Conservation (phyloP, 2,113 vertebrate genomes). For the Antigone vipio region DNA sequence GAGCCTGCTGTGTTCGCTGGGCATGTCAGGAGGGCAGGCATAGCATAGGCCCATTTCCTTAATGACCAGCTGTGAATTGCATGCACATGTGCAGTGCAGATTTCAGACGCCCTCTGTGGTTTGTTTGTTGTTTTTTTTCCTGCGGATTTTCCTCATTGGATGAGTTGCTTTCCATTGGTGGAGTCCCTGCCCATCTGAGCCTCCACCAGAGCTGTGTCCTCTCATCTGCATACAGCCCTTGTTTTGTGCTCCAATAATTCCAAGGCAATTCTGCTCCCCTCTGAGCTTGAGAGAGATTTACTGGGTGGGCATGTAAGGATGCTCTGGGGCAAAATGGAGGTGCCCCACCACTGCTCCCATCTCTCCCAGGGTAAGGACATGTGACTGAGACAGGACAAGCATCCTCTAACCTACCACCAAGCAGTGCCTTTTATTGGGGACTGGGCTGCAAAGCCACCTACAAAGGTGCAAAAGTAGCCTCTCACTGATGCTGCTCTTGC, state of each 20-base stretch:
- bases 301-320: not conserved
- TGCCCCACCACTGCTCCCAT: not conserved
- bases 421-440: not conserved
- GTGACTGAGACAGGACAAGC: not conserved
- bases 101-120: not conserved
- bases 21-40: not conserved
- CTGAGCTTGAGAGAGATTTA: not conserved
- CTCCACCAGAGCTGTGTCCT: not conserved
- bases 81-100: not conserved
- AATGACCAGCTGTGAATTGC: constrained; percentile 12
- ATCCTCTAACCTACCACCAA: not conserved
- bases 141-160: constrained; percentile 4
- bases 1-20: not conserved
- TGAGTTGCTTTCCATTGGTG: not conserved
- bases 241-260: constrained; percentile 69
- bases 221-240: constrained; percentile 28
- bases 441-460: not conserved
- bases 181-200: constrained; percentile 39
- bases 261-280: not conserved
- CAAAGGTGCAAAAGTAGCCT: not conserved
- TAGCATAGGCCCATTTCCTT: not conserved
- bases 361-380: not conserved
- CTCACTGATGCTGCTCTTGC: rapidly evolving
- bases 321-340: not conserved
- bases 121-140: not conserved